Evolutionary conservation across 2,888 invertebrate species (phyloP), one percentile per base, ranked within the genome.

Genomic region (Habrosyne pyritoides): DNA sequence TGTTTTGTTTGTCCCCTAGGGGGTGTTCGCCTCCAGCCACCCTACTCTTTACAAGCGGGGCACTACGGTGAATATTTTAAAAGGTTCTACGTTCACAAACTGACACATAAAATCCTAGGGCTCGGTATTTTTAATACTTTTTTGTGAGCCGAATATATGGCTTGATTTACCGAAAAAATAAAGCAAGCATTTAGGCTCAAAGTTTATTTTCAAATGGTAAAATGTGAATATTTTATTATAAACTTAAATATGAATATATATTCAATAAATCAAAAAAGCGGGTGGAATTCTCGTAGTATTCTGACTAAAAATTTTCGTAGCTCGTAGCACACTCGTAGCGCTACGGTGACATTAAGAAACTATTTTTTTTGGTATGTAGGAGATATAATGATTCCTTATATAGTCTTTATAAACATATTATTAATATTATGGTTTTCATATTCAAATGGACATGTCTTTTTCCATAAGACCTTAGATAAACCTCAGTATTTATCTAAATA

Each of bases 1-100:
- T 74, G 70, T 80, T 81, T 77, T 81, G 75, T 79, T 80, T 74
- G 73, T 72, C 60, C 61, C 42, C 42, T 14, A 52, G 61, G 53
- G 60, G 56, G 62, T 59, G 28, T 53, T 51, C 52, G 53, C 48
- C 48, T 51, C 47, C 47, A 36, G 50, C 36, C 57, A 60, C 49
- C 26, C 47, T 36, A 52, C 48, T 48, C 36, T 42, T 46, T 49
- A 54, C 47, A 52, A 36, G 21, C 52, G 52, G 69, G 58, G 58
- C 61, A 64, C 60, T 49, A 53, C 62, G 56, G 57, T 81, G 78
- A 78, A 81, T 82, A 78, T 81, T 84, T 83, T 74, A 82, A 73
- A 69, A 63, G 75, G 73, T 71, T 77, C 61, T 66, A 60, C 65
- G 54, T 67, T 66, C 66, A 57, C 63, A 68, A 62, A 66, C 71